Conservation (phyloP, 2,888 invertebrate genomes). For the Cybosia mesomella region DNA sequence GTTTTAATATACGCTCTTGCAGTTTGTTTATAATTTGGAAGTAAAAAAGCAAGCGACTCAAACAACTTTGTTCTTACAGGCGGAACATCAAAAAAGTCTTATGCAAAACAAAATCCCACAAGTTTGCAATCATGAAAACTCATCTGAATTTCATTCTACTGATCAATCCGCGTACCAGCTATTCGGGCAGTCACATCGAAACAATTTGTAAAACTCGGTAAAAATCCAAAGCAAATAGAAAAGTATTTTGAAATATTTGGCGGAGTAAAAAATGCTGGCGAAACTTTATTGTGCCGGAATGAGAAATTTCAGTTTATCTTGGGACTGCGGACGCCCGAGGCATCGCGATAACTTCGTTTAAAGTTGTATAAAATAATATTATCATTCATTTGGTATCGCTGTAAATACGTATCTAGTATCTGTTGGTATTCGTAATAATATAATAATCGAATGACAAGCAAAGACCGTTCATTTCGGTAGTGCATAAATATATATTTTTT, state of each 20-base stretch:
- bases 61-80: constrained; percentile 35
- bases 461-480: constrained; percentile 30
- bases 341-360: constrained; percentile 61
- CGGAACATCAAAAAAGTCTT: constrained; percentile 47
- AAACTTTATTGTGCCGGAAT: constrained; percentile 72
- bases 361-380: constrained; percentile 75
- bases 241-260: constrained; percentile 75
- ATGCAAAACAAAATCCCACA: constrained; percentile 49
- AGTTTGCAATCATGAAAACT: constrained; percentile 62
- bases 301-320: constrained; percentile 74
- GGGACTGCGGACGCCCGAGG: constrained; percentile 56
- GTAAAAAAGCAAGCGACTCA: constrained; percentile 9
- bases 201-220: constrained; percentile 68
- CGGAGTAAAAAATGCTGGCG: constrained; percentile 61
- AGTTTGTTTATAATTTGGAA: constrained; percentile 4
- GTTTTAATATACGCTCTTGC: constrained; percentile 1
- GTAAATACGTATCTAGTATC: constrained; percentile 49
- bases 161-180: constrained; percentile 62
- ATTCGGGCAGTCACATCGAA: constrained; percentile 64
- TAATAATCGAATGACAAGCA: constrained; percentile 32
- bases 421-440: constrained; percentile 50
- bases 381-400: constrained; percentile 63
- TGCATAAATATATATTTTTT: background rate
- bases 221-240: constrained; percentile 71
- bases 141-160: constrained; percentile 66